Evolutionary conservation across 2,113 vertebrate genomes (phyloP).

Genomic region (Capra hircus): DNA sequence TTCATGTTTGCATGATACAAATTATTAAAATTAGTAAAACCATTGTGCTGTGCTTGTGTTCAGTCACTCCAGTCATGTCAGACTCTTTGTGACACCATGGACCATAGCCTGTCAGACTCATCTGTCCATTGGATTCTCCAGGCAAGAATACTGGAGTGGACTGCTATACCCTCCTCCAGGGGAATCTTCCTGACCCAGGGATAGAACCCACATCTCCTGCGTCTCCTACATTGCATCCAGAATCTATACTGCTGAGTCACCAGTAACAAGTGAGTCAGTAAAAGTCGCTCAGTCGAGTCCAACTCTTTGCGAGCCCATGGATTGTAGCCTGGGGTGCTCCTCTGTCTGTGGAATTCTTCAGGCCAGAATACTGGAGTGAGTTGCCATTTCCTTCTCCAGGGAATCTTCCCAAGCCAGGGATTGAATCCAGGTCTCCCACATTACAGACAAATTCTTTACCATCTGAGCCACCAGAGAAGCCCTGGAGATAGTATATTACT

Average conservation of each 20-base stretch:
- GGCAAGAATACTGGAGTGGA: background rate
- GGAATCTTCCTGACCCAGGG: background rate
- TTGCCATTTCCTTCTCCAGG: background rate
- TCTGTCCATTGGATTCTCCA: background rate
- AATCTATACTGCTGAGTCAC: background rate
- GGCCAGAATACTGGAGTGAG: background rate
- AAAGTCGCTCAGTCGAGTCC: accelerated
- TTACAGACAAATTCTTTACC: background rate
- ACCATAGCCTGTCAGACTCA: background rate
- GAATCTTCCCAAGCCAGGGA: background rate
- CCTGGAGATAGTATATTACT: background rate
- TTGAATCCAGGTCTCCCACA: background rate
- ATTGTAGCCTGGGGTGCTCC: background rate
- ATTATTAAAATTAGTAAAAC: background rate
- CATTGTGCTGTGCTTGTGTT: background rate
- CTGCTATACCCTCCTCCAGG: background rate
- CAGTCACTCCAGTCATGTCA: background rate
- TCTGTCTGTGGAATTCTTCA: background rate
- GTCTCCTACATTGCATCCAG: background rate
- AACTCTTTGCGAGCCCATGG: background rate
- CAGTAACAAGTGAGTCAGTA: background rate
- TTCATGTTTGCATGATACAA: background rate
- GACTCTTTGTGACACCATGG: background rate
- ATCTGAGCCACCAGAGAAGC: background rate
- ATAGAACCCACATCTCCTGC: background rate